These are phyloP conservation scores for Pandion haliaetus DNA, from an alignment of 2,113 vertebrate genomes.

Conservation along the genomic window DNA sequence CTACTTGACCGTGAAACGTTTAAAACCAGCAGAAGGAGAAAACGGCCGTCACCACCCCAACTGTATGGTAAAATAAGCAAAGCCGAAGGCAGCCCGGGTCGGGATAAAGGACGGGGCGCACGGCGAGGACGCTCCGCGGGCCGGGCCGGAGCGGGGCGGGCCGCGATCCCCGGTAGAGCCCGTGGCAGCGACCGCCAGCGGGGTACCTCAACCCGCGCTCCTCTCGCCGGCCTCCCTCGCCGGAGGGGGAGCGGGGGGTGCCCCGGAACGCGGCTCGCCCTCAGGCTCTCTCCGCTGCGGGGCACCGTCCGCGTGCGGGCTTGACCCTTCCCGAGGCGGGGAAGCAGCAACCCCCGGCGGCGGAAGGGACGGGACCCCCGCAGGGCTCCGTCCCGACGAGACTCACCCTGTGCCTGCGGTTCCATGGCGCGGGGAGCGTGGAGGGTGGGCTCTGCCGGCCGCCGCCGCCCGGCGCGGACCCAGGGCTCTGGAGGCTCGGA, in stretches of 20 bases:
- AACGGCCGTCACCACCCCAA: background rate
- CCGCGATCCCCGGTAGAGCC: background rate
- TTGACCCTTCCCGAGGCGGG: background rate
- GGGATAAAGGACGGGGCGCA: background rate
- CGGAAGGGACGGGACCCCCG: background rate
- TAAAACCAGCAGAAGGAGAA: background rate
- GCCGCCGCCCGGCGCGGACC: background rate
- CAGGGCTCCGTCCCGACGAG: background rate
- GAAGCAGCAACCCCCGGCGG: background rate
- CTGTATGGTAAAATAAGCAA: fast-evolving
- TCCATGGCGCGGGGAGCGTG: background rate
- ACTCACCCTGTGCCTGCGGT: constrained; percentile 39
- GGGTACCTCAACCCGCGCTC: background rate
- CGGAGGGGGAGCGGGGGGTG: background rate
- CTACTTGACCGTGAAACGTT: background rate
- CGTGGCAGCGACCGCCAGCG: background rate
- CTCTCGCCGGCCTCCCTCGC: background rate
- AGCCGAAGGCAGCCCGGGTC: background rate
- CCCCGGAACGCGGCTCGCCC: background rate
- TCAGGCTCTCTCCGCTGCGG: background rate
- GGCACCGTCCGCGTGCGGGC: background rate
- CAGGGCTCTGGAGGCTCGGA: background rate
- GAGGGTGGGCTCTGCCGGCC: background rate
- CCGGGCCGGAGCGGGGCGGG: background rate
- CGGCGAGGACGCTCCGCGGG: background rate